Conservation (phyloP, 1,140 invertebrate genomes). For the fruit fly (Drosophila melanogaster) region DNA sequence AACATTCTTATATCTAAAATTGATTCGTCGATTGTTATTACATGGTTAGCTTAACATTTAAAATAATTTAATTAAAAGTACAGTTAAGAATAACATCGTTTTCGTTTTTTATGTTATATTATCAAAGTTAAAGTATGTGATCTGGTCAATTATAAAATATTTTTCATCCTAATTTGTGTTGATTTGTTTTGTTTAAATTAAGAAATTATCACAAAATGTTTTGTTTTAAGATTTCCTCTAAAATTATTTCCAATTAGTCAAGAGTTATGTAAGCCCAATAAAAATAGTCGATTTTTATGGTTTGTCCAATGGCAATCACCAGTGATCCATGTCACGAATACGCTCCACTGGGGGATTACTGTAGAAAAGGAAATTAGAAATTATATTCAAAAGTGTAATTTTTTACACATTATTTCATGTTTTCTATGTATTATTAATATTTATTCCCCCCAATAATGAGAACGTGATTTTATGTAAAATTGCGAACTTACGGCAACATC, state of each 20-base stretch:
- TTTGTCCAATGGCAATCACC: constrained; percentile 66
- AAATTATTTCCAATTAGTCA: constrained; percentile 51
- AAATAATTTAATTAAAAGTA: constrained; percentile 78
- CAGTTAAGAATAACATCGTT: constrained; percentile 44
- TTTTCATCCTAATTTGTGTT: constrained; percentile 34
- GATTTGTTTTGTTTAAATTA: constrained; percentile 59
- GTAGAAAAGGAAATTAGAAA: background rate
- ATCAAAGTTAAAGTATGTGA: constrained; percentile 44
- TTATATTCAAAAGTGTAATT: background rate
- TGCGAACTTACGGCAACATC: constrained; percentile 80
- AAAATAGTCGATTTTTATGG: constrained; percentile 43
- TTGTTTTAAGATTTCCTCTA: constrained; percentile 47
- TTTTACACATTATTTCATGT: background rate
- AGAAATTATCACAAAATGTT: constrained; percentile 80
- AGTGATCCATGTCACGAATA: constrained; percentile 81
- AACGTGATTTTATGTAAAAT: constrained; percentile 6
- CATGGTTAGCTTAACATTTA: constrained; percentile 54
- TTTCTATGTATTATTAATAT: background rate
- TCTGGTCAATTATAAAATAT: constrained; percentile 57
- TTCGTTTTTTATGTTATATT: constrained; percentile 8
- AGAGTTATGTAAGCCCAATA: constrained; percentile 37
- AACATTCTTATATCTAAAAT: constrained; percentile 22
- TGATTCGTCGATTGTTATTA: constrained; percentile 19
- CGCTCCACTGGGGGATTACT: constrained; percentile 83
- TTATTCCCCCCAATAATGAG: background rate